Conservation (phyloP, 2,113 vertebrate species). For the Pheucticus melanocephalus region DNA sequence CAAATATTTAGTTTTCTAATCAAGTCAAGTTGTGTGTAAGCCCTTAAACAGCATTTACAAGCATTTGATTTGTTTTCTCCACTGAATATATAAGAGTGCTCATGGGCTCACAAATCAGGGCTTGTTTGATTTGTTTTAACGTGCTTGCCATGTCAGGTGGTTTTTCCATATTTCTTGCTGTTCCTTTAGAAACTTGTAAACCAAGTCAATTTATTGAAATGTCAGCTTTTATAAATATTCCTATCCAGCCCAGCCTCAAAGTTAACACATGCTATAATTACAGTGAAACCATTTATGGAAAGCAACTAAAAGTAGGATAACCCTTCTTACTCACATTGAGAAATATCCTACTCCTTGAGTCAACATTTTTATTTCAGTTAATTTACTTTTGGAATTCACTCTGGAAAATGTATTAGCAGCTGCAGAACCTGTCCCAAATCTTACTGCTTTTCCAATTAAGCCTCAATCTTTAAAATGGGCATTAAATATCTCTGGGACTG, state of each 20-base stretch:
- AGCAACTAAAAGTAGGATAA: conserved; percentile 9
- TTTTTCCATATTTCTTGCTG: conserved; percentile 23
- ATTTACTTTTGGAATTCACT: conserved; percentile 51
- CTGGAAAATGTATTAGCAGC: conserved; percentile 36
- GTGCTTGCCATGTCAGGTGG: conserved; percentile 15
- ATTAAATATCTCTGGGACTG: not conserved
- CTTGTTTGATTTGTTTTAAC: conserved; percentile 46
- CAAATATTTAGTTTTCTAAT: conserved; percentile 72
- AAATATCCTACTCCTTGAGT: conserved; percentile 30
- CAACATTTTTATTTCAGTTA: conserved; percentile 50
- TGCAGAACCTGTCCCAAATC: conserved; percentile 21
- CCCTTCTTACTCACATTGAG: conserved; percentile 19
- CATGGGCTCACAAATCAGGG: conserved; percentile 26
- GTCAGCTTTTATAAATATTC: conserved; percentile 53
- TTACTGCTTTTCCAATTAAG: conserved; percentile 14
- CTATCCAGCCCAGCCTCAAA: conserved; percentile 35
- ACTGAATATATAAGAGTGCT: conserved; percentile 17
- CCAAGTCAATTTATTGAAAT: conserved; percentile 46
- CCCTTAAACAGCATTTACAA: conserved; percentile 62
- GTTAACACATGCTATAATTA: conserved; percentile 53
- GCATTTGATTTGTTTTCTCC: conserved; percentile 55
- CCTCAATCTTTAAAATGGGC: not conserved
- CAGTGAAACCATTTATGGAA: conserved; percentile 24
- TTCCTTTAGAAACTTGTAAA: conserved; percentile 53
- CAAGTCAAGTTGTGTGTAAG: conserved; percentile 62